Conservation (phyloP, 2,888 invertebrate genomes). For the Tridacna gigas region DNA sequence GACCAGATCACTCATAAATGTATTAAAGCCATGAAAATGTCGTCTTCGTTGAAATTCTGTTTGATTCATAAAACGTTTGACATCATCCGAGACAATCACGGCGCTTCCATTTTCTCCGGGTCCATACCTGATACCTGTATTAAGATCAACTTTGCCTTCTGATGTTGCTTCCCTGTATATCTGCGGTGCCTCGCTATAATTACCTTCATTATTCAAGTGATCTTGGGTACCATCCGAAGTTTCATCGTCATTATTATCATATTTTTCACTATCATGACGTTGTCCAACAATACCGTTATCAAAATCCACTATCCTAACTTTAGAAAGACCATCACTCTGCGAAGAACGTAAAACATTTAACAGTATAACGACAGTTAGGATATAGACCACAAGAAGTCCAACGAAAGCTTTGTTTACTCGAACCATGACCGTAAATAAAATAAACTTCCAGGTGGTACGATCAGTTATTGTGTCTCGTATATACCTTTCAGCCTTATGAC, state of each 20-base stretch:
- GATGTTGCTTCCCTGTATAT: not conserved
- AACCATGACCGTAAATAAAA: not conserved
- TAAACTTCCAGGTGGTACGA: too few relatives aligned
- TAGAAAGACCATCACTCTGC: too few relatives aligned
- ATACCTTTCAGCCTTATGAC: too few relatives aligned
- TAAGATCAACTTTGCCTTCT: not conserved
- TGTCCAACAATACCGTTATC: not conserved
- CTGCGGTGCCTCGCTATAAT: not conserved
- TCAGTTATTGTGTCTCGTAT: too few relatives aligned
- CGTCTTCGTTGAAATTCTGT: not conserved
- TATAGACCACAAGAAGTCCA: conserved; percentile 1
- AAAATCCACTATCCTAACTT: not conserved
- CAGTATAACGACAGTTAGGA: conserved; percentile 12
- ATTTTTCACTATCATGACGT: not conserved
- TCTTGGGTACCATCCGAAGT: not conserved
- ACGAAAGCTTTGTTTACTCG: conserved; percentile 18
- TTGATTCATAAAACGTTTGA: not conserved
- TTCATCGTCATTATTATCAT: not conserved
- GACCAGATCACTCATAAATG: conserved; percentile 43
- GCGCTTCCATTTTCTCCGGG: conserved; percentile 46
- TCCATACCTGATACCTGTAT: conserved; percentile 23
- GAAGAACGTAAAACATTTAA: not conserved
- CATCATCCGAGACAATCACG: conserved; percentile 13
- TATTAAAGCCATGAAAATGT: conserved; percentile 44
- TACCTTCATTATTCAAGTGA: not conserved